phyloP scores from a whole-genome alignment of 2,888 invertebrate species.

The Drosophila hamatofila region DNA sequence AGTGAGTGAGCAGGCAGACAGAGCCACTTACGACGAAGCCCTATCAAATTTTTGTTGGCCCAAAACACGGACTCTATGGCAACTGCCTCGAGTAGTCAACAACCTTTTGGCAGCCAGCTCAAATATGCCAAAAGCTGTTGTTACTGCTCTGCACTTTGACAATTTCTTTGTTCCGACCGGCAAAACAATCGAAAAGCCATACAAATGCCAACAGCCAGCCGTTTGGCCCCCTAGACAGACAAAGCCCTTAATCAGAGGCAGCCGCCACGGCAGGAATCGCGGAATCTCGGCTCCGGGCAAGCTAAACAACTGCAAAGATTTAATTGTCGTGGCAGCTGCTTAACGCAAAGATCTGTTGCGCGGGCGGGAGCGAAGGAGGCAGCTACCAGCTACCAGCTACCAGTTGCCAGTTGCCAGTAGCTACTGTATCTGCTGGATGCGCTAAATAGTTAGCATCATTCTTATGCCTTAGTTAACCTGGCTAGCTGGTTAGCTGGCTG shows the following conservation, averaged over 20 bases:
- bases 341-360: conserved; percentile 26
- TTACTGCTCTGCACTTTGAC: conserved; percentile 58
- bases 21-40: not conserved
- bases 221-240: conserved; percentile 43
- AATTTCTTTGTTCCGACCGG: conserved; percentile 60
- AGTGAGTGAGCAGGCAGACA: conserved; percentile 2
- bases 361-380: conserved; percentile 7
- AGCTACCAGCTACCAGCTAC: conserved; percentile 6
- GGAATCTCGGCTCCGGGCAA: conserved; percentile 62
- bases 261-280: conserved; percentile 30
- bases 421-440: conserved; percentile 77
- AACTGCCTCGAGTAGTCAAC: too few species aligned
- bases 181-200: conserved; percentile 54
- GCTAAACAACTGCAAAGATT: conserved; percentile 77
- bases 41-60: conserved; percentile 10
- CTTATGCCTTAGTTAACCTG: conserved; percentile 72
- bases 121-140: conserved; percentile 76
- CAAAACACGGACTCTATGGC: not conserved
- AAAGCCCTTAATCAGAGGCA: conserved; percentile 76
- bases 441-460: conserved; percentile 81
- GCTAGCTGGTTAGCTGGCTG: conserved; percentile 11
- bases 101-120: conserved; percentile 26
- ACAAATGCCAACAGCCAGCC: conserved; percentile 53
- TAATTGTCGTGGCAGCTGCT: conserved; percentile 69
- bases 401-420: conserved; percentile 22